A percentile compares a stretch with the other conserved stretches of the same genome.
Evolutionary conservation across 2,113 vertebrate genomes (phyloP).

Genomic region (Scatophagus argus): DNA sequence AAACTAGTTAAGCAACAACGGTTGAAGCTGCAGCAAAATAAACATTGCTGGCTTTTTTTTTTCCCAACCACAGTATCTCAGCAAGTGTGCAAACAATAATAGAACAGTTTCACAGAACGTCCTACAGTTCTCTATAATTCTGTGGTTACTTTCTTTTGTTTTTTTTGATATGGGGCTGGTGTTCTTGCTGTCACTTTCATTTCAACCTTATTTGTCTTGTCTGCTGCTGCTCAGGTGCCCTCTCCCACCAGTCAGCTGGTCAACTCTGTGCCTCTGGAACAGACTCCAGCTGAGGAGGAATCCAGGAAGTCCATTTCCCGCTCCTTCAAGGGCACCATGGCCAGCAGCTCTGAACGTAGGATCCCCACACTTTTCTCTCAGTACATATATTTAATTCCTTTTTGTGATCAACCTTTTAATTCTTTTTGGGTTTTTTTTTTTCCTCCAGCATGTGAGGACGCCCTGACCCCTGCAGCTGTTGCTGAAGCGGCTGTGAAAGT

Average conservation of each 20-base stretch:
- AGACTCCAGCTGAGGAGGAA: constrained; percentile 90
- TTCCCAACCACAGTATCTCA: background rate
- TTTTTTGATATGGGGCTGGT: background rate
- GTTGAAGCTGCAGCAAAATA: background rate
- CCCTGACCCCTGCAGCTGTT: constrained; percentile 87
- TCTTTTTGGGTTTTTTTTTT: background rate
- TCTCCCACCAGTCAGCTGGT: constrained; percentile 79
- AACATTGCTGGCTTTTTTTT: background rate
- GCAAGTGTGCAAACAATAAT: background rate
- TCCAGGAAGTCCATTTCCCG: constrained; percentile 88
- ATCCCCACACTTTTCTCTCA: background rate
- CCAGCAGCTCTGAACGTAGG: constrained; percentile 94
- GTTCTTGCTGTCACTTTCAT: background rate
- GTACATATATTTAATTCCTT: background rate
- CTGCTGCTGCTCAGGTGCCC: constrained; percentile 71
- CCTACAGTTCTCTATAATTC: background rate
- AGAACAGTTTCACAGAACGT: background rate
- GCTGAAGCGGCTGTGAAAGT: constrained; percentile 90
- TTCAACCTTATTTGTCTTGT: background rate
- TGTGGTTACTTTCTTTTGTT: background rate
- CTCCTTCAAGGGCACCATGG: constrained; percentile 89
- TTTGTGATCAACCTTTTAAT: background rate
- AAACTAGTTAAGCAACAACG: background rate
- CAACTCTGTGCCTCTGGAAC: constrained; percentile 86
- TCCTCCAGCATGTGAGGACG: constrained; percentile 90